phyloP scores from a whole-genome alignment of 2,113 vertebrate species.

The Paracanthobrama guichenoti region DNA sequence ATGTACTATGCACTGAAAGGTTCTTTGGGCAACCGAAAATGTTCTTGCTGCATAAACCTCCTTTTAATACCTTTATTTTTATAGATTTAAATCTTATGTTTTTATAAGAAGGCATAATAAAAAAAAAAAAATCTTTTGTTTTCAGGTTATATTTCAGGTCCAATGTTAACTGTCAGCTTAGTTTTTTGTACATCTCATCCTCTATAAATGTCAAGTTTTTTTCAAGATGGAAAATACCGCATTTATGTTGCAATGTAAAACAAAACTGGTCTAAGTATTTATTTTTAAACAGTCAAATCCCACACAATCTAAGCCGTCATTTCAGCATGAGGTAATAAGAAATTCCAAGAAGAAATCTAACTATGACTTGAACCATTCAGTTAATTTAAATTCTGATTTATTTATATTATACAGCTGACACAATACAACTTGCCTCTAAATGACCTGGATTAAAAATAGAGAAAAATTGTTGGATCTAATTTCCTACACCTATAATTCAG shows the following conservation, averaged over 20 bases:
- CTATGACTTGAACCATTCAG: background rate
- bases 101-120: background rate
- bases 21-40: background rate
- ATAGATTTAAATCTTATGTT: background rate
- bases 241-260: constrained; percentile 18
- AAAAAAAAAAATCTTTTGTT: background rate
- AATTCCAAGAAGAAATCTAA: background rate
- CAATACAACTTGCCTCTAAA: too few species aligned
- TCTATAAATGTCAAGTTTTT: background rate
- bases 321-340: background rate
- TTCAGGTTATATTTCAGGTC: background rate
- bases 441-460: background rate
- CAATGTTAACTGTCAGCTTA: background rate
- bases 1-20: background rate
- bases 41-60: background rate
- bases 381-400: background rate
- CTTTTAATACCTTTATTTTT: background rate
- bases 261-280: constrained; percentile 15
- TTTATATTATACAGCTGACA: background rate
- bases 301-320: background rate
- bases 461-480: background rate
- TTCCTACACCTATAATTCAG: background rate
- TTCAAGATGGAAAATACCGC: background rate
- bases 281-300: constrained; percentile 6
- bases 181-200: constrained; percentile 2